These are phyloP conservation scores for Rhipidura dahli DNA, from an alignment of 2,113 vertebrate species.

Conservation along the genomic window DNA sequence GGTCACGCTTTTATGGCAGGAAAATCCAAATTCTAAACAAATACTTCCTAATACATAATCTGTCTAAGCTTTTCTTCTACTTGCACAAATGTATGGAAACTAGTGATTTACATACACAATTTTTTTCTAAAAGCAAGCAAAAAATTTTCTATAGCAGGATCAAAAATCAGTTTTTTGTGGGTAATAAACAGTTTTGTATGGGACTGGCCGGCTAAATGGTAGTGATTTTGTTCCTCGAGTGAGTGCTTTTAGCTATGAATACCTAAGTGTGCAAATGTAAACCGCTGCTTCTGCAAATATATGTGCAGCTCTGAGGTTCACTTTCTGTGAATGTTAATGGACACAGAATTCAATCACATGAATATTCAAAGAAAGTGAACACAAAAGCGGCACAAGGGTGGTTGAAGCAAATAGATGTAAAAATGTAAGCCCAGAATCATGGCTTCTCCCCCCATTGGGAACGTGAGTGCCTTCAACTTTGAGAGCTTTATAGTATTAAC, in stretches of 20 bases:
- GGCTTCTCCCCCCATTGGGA: rapidly evolving
- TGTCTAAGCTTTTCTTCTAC: background rate
- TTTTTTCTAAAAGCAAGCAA: background rate
- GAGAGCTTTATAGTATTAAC: background rate
- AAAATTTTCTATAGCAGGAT: background rate
- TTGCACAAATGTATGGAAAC: background rate
- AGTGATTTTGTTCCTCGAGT: background rate
- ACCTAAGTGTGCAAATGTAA: constrained; percentile 44
- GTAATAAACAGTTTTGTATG: constrained; percentile 27
- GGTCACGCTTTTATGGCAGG: background rate
- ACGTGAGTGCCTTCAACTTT: background rate
- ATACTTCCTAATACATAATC: background rate
- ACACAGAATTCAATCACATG: constrained; percentile 25
- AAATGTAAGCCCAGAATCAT: background rate
- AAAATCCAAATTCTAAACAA: constrained; percentile 24
- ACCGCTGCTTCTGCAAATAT: background rate
- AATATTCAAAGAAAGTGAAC: constrained; percentile 50
- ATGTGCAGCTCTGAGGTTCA: constrained; percentile 24
- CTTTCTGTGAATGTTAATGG: constrained; percentile 48
- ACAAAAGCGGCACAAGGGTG: constrained; percentile 25
- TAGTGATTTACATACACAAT: background rate
- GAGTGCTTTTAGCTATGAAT: constrained; percentile 45
- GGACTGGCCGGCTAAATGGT: background rate
- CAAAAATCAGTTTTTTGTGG: constrained; percentile 8
- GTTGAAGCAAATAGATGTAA: background rate